A percentile compares a stretch with the other conserved stretches of the same genome.
Evolutionary conservation across 2,797 vertebrate species (phyloP).

Genomic region (Danio albolineatus): DNA sequence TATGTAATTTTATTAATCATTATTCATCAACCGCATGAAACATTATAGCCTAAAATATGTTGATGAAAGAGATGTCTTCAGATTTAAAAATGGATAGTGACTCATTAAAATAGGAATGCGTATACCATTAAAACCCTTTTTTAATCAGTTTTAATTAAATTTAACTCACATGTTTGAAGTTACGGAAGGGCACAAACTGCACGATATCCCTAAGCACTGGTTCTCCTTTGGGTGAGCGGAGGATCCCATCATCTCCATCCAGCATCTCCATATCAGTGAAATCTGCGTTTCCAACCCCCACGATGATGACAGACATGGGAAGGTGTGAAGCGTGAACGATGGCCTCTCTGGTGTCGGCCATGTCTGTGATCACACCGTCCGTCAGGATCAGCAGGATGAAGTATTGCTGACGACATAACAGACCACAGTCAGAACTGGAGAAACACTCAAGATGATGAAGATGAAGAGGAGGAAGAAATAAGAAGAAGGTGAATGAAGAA

Average conservation of each 20-base stretch:
- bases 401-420: constrained; percentile 73
- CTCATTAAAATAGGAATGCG: too few species aligned
- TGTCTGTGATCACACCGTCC: constrained; percentile 80
- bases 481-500: too few species aligned
- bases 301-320: constrained; percentile 83
- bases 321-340: constrained; percentile 79
- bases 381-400: constrained; percentile 82
- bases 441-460: background rate
- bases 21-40: too few species aligned
- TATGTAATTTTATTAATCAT: too few species aligned
- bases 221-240: constrained; percentile 73
- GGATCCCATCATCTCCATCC: constrained; percentile 79
- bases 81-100: too few species aligned
- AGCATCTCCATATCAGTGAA: constrained; percentile 81
- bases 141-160: too few species aligned
- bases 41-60: too few species aligned
- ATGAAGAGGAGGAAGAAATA: too few species aligned
- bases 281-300: constrained; percentile 80
- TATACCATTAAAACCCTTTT: too few species aligned
- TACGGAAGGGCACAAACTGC: constrained; percentile 82
- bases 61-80: too few species aligned
- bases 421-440: background rate
- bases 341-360: constrained; percentile 78
- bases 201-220: constrained; percentile 78
- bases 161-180: constrained; percentile 81